Percentiles rank a stretch among this genome's conserved stretches.
Conservation (phyloP, 2,888 invertebrate species). For the Aporophyla nigra region DNA sequence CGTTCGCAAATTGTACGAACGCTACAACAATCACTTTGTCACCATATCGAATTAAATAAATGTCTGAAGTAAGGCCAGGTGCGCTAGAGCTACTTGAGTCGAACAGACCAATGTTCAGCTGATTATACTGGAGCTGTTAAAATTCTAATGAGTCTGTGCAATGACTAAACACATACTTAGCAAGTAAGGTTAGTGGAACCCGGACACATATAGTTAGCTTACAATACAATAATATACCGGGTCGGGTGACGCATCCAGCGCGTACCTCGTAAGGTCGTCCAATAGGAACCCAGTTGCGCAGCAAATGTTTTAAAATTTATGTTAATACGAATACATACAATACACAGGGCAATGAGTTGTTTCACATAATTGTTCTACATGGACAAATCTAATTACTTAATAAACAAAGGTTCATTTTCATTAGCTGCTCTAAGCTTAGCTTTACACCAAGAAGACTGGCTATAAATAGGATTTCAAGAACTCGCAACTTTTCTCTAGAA, state of each 20-base stretch:
- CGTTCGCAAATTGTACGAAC: conserved; percentile 41
- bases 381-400: conserved; percentile 28
- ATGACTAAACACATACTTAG: conserved; percentile 76
- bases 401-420: background rate
- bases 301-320: conserved; percentile 71
- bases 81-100: conserved; percentile 15
- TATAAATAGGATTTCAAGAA: background rate
- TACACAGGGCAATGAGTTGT: conserved; percentile 33
- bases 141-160: conserved; percentile 70
- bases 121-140: conserved; percentile 38
- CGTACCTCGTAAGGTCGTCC: conserved; percentile 69
- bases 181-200: conserved; percentile 76
- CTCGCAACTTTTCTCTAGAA: background rate
- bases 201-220: conserved; percentile 76
- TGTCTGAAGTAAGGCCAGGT: conserved; percentile 23
- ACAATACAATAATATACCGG: conserved; percentile 73
- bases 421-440: background rate
- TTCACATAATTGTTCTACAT: conserved; percentile 33
- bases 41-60: conserved; percentile 43
- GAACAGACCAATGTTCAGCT: conserved; percentile 14
- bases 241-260: conserved; percentile 76
- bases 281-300: conserved; percentile 81
- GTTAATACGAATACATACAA: conserved; percentile 45
- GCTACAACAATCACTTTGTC: conserved; percentile 55
- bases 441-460: background rate